Evolutionary conservation across 2,113 vertebrate species (phyloP).

Genomic region (Panurus biarmicus): DNA sequence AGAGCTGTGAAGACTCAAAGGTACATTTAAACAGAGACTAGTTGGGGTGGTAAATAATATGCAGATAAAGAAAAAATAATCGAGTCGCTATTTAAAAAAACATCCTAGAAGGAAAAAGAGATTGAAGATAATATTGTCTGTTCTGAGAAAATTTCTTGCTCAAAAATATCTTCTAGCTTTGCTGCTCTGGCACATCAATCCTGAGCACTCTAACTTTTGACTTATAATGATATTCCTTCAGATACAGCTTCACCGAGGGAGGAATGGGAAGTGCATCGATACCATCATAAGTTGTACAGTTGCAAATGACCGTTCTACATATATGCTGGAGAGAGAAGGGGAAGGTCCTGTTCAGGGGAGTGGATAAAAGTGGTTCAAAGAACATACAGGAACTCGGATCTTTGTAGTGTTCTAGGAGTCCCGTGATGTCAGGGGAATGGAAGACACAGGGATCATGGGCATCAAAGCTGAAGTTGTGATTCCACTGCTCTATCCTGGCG

Average conservation of each 20-base stretch:
- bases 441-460: conserved; percentile 95
- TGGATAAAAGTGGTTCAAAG: conserved; percentile 92
- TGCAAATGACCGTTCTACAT: conserved; percentile 90
- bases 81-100: not conserved
- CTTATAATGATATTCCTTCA: conserved; percentile 93
- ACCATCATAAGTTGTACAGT: conserved; percentile 86
- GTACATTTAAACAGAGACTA: conserved; percentile 18
- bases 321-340: conserved; percentile 92
- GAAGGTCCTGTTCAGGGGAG: conserved; percentile 86
- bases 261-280: conserved; percentile 84
- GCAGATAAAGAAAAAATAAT: not conserved
- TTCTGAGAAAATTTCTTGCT: not conserved
- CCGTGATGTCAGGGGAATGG: conserved; percentile 87
- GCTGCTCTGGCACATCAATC: conserved; percentile 71
- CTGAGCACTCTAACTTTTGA: conserved; percentile 80
- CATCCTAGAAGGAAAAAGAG: not conserved
- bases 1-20: conserved; percentile 35
- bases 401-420: conserved; percentile 91
- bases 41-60: not conserved
- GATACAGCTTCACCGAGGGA: conserved; percentile 85
- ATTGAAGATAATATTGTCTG: not conserved
- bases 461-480: conserved; percentile 95
- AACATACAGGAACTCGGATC: conserved; percentile 94
- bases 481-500: conserved; percentile 93
- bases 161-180: conserved; percentile 56